Evolutionary conservation across 2,797 vertebrate species (phyloP).

Genomic region (Pristis pectinata): DNA sequence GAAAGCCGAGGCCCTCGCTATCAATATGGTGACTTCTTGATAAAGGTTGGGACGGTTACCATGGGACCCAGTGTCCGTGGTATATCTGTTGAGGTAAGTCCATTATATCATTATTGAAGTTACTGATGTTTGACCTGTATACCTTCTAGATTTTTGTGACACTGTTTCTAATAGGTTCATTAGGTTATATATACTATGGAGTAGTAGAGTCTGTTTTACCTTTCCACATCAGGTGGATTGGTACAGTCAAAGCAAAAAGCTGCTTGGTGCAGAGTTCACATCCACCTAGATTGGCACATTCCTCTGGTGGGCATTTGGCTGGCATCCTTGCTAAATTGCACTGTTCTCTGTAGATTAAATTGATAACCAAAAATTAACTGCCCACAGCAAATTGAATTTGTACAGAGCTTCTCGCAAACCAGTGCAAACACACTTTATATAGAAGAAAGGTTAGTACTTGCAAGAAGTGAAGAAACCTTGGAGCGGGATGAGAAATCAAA

Average conservation of each 20-base stretch:
- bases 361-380: too few relatives aligned
- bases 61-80: conserved; percentile 90
- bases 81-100: conserved; percentile 86
- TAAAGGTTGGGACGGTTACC: conserved; percentile 86
- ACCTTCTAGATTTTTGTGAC: not conserved
- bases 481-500: too few relatives aligned
- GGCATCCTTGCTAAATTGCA: too few relatives aligned
- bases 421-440: too few relatives aligned
- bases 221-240: not conserved
- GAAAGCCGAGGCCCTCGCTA: conserved; percentile 88
- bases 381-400: too few relatives aligned
- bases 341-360: too few relatives aligned
- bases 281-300: too few relatives aligned
- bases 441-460: too few relatives aligned
- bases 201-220: not conserved
- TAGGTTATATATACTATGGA: not conserved
- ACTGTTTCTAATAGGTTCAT: not conserved
- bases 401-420: too few relatives aligned
- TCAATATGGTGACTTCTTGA: conserved; percentile 89
- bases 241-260: not conserved
- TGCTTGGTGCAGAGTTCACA: not conserved
- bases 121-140: not conserved
- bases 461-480: too few relatives aligned
- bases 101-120: not conserved
- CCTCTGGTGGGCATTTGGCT: too few relatives aligned